A percentile compares a stretch with the other conserved stretches of the same genome.
Evolutionary conservation across 2,113 vertebrate genomes (phyloP).

Genomic region (Sinocyclocheilus rhinocerous): DNA sequence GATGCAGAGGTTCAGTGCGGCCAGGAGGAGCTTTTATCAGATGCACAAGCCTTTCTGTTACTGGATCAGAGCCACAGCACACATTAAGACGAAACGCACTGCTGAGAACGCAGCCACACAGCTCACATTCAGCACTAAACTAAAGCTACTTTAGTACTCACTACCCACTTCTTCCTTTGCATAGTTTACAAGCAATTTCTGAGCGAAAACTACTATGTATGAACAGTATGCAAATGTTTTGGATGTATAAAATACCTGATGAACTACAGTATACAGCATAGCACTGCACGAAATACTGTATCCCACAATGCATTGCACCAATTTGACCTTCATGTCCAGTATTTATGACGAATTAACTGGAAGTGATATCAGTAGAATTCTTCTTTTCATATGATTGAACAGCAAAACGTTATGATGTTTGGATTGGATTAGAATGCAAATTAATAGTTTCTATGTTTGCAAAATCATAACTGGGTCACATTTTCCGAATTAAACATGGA

Average conservation of each 20-base stretch:
- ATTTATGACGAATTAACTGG: neutral
- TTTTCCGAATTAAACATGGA: neutral
- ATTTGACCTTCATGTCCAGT: neutral
- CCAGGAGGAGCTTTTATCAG: constrained; percentile 32
- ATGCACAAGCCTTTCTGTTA: constrained; percentile 29
- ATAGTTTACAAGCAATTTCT: neutral
- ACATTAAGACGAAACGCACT: constrained; percentile 24
- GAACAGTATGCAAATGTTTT: neutral
- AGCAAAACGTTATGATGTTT: neutral
- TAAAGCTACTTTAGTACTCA: neutral
- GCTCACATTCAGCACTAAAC: neutral
- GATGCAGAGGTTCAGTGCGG: constrained; percentile 7
- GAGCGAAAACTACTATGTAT: neutral
- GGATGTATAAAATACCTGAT: neutral
- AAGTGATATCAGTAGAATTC: neutral
- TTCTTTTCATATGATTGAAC: neutral
- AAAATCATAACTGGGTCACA: neutral
- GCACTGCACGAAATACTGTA: neutral
- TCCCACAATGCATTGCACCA: neutral
- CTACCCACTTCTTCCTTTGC: neutral
- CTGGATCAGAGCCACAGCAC: constrained; percentile 32
- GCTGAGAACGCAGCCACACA: neutral
- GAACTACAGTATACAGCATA: neutral
- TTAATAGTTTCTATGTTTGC: neutral
- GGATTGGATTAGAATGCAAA: neutral